Percentiles rank a stretch among this genome's conserved stretches.
These are phyloP conservation scores for Acanthosepion esculentum DNA, from an alignment of 2,888 invertebrate genomes.

Conservation along the genomic window DNA sequence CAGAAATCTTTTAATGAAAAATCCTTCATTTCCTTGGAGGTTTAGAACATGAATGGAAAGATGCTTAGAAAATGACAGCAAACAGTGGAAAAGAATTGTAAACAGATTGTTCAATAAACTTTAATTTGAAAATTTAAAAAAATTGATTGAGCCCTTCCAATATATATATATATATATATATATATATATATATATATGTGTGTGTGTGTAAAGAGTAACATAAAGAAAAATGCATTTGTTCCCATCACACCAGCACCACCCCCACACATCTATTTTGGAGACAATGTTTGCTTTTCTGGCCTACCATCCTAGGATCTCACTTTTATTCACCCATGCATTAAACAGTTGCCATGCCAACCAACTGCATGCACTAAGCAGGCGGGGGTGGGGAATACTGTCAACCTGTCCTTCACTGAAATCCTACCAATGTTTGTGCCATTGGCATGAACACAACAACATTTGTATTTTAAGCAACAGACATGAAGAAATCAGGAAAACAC, in stretches of 20 bases:
- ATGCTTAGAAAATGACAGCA: no score
- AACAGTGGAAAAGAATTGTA: no score
- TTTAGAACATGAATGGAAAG: no score
- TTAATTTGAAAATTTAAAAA: not conserved
- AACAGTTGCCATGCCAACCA: constrained; percentile 1
- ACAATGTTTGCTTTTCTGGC: not conserved
- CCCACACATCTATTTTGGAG: not conserved
- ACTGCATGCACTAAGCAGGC: not conserved
- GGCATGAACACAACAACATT: not conserved
- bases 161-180: not conserved
- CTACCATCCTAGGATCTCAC: not conserved
- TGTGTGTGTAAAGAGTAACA: no score
- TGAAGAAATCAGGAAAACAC: not conserved
- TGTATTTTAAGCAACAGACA: not conserved
- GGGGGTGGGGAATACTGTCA: not conserved
- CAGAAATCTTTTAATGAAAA: no score
- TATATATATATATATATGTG: not conserved
- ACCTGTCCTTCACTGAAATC: not conserved
- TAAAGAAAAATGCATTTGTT: not conserved
- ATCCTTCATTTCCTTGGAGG: no score
- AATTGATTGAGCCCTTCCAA: no score
- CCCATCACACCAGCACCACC: not conserved
- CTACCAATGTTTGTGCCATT: not conserved
- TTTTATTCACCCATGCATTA: not conserved
- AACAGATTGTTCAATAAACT: no score